These are phyloP conservation scores for Apoda limacodes DNA, from an alignment of 2,888 invertebrate genomes.

Conservation along the genomic window DNA sequence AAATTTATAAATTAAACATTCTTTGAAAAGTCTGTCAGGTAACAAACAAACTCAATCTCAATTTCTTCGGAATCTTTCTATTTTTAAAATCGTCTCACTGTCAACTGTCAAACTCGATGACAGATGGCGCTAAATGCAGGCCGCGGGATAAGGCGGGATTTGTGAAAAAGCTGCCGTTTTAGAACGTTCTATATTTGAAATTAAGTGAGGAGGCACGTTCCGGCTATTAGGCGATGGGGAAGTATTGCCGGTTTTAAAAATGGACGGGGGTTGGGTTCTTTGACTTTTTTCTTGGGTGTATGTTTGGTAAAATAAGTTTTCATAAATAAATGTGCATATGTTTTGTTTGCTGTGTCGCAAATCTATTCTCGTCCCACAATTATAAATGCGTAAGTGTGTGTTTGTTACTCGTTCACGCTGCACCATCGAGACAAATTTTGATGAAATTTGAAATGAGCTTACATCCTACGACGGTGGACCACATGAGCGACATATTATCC, in stretches of 20 bases:
- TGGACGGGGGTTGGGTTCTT: conserved; percentile 8
- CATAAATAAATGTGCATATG: too few relatives aligned
- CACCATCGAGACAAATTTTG: too few relatives aligned
- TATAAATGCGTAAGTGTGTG: conserved; percentile 28
- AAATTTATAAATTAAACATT: too few relatives aligned
- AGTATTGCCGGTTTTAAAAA: conserved; percentile 10
- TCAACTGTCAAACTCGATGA: conserved; percentile 62
- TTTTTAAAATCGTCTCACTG: conserved; percentile 50
- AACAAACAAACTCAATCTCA: too few relatives aligned
- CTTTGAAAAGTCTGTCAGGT: too few relatives aligned
- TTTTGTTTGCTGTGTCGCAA: too few relatives aligned
- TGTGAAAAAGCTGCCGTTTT: conserved; percentile 28
- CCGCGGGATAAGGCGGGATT: conserved; percentile 30
- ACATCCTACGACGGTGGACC: too few relatives aligned
- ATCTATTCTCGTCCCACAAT: too few relatives aligned
- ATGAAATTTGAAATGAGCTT: too few relatives aligned
- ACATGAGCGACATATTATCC: too few relatives aligned
- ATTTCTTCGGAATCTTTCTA: conserved; percentile 30
- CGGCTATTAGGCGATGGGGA: conserved; percentile 25
- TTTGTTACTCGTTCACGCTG: conserved; percentile 28
- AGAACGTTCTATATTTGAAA: conserved; percentile 32
- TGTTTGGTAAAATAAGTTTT: too few relatives aligned
- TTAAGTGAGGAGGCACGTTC: conserved; percentile 28
- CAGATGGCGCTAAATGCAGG: conserved; percentile 53
- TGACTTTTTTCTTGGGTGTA: conserved; percentile 6